A percentile compares a stretch with the other conserved stretches of the same genome.
phyloP scores from a whole-genome alignment of 2,113 vertebrate genomes.

The Urocolius indicus region DNA sequence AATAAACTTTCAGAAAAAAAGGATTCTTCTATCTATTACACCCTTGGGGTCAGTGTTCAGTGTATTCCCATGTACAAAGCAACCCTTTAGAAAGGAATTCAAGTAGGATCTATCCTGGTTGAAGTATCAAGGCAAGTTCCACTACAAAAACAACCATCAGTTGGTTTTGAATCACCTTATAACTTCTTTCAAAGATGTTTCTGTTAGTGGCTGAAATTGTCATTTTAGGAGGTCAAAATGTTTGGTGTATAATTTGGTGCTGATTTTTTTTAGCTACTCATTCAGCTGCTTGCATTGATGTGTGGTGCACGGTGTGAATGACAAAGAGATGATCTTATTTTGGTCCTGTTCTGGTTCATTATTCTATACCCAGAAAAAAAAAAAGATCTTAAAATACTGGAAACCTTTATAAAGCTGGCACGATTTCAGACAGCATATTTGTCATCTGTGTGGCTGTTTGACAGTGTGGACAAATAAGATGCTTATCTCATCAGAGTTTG shows the following conservation, averaged over 20 bases:
- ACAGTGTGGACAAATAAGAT: background rate
- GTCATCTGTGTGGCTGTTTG: background rate
- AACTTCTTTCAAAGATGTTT: background rate
- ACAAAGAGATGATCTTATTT: background rate
- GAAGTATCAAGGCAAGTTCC: background rate
- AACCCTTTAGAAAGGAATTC: background rate
- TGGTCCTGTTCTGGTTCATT: background rate
- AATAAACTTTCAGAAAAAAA: background rate
- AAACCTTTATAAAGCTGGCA: background rate
- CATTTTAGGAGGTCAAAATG: background rate
- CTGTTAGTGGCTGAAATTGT: background rate
- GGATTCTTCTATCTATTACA: background rate
- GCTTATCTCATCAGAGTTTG: background rate
- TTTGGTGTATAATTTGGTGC: background rate
- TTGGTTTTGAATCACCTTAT: background rate
- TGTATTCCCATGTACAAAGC: background rate
- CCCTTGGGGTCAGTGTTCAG: background rate
- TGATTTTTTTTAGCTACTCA: background rate
- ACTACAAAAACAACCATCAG: background rate
- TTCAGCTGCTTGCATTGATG: background rate
- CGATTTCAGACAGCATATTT: background rate
- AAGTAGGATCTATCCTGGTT: background rate
- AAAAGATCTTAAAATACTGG: background rate
- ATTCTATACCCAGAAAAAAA: background rate
- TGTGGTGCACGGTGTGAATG: no score